Conservation (phyloP, 2,113 vertebrate genomes). For the Rousettus leschenaultii region DNA sequence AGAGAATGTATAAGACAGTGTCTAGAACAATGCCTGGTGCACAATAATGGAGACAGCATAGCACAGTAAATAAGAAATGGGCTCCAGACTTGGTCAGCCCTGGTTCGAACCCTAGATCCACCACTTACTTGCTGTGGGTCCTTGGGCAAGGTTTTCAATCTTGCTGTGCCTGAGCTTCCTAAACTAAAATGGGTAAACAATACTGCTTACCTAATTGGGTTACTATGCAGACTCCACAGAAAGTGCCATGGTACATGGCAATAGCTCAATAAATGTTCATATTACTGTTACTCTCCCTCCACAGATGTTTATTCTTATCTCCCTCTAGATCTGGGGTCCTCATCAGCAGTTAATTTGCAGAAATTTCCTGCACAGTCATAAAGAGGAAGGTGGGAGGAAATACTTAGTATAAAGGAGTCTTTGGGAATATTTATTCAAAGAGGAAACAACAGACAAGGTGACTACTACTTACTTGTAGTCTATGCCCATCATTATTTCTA, state of each 20-base stretch:
- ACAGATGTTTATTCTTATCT: neutral
- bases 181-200: conserved; percentile 16
- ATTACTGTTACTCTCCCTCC: neutral
- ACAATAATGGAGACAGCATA: neutral
- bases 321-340: neutral
- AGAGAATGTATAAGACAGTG: neutral
- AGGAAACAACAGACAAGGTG: neutral
- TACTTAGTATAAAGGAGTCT: neutral
- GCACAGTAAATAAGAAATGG: neutral
- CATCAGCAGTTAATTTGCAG: neutral
- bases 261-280: neutral
- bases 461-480: neutral
- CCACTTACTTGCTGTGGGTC: conserved; percentile 31
- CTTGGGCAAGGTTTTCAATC: neutral
- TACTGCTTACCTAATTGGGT: conserved; percentile 3
- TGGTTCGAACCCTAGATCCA: neutral
- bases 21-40: neutral
- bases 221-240: neutral
- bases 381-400: neutral
- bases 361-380: conserved; percentile 2
- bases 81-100: neutral
- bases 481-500: conserved; percentile 23
- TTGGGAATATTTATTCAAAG: neutral
- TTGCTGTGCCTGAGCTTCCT: conserved; percentile 47
- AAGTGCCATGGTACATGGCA: neutral